Conservation (phyloP, 2,113 vertebrate species). For the Psephotus haematonotus region DNA sequence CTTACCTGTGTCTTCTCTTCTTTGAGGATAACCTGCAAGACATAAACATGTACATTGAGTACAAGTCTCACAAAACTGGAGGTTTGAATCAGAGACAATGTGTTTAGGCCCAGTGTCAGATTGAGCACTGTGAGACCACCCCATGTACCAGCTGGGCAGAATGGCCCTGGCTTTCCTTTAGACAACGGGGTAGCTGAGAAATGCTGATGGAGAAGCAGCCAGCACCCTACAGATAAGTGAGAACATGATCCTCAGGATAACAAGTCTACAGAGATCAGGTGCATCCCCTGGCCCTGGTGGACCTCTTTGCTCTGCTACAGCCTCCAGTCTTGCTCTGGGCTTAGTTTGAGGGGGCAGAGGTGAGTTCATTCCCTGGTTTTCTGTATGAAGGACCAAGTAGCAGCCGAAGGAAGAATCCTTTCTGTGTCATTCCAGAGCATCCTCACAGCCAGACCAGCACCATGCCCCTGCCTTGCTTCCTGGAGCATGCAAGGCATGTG, state of each 20-base stretch:
- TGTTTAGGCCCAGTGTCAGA: neutral
- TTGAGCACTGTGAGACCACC: neutral
- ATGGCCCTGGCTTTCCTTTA: neutral
- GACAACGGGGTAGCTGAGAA: neutral
- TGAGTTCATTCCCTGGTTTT: neutral
- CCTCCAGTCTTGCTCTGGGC: neutral
- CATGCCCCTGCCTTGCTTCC: neutral
- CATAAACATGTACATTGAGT: neutral
- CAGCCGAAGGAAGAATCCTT: neutral
- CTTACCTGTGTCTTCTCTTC: conserved; percentile 93
- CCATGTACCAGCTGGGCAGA: neutral
- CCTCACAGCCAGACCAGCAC: neutral
- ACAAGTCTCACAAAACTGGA: neutral
- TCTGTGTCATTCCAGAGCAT: neutral
- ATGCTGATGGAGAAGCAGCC: neutral
- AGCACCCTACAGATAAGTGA: neutral
- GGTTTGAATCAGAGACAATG: neutral
- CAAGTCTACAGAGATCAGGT: neutral
- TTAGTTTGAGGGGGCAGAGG: neutral
- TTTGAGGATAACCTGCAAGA: conserved; percentile 87
- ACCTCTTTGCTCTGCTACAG: neutral
- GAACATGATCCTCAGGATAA: neutral
- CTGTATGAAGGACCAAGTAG: neutral
- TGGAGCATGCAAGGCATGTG: neutral
- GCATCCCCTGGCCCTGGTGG: neutral